These are phyloP conservation scores for Piliocolobus tephrosceles DNA, from an alignment of 2,113 vertebrate species.

Conservation along the genomic window DNA sequence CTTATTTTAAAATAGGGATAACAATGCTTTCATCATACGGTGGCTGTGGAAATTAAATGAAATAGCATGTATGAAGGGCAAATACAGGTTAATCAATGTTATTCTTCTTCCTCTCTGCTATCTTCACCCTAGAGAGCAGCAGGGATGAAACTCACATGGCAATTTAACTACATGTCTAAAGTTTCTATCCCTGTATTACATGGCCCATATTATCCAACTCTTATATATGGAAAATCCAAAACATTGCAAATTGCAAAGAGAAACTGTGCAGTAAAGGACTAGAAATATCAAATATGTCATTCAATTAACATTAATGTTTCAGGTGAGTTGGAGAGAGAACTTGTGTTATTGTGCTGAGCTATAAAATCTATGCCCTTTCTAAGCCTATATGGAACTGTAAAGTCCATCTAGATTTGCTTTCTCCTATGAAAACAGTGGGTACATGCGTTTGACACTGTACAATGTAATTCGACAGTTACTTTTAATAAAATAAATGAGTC, in stretches of 20 bases:
- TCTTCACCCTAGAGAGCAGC: background rate
- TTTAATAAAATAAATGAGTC: conserved; percentile 8
- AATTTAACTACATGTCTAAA: background rate
- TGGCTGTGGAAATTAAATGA: background rate
- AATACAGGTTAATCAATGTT: background rate
- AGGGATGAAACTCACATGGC: background rate
- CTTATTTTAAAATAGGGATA: background rate
- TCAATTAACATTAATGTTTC: background rate
- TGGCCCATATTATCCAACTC: background rate
- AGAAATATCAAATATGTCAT: background rate
- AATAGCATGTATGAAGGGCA: background rate
- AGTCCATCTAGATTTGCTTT: background rate
- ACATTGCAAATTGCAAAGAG: background rate
- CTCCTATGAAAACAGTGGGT: background rate
- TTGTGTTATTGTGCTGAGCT: background rate
- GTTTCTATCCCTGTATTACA: background rate
- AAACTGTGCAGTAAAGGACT: background rate
- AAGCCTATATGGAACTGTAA: background rate
- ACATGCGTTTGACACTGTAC: background rate
- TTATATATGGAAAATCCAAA: background rate
- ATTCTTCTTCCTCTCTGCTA: background rate
- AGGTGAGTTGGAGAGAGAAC: background rate
- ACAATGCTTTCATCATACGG: background rate
- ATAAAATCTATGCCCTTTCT: background rate
- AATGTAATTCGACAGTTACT: background rate